Evolutionary conservation across 2,797 vertebrate genomes (phyloP).

Genomic region (Acipenser transmontanus): DNA sequence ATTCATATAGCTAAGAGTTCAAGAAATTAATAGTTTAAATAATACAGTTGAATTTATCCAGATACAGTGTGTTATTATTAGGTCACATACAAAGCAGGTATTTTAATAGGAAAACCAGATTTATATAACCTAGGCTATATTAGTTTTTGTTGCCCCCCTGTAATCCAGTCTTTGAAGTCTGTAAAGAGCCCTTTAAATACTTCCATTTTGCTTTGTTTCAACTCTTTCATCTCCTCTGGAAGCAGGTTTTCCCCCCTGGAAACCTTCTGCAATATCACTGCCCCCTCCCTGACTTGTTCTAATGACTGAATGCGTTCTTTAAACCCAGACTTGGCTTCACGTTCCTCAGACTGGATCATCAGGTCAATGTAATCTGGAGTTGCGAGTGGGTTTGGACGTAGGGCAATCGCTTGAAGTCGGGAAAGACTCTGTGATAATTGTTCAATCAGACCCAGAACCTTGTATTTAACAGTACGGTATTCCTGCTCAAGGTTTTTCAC

Average conservation of each 20-base stretch:
- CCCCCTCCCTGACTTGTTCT: neutral
- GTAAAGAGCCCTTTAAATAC: no score
- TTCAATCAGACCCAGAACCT: neutral
- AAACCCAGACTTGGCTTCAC: slow-evolving; percentile 6
- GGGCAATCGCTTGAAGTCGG: slow-evolving; percentile 13
- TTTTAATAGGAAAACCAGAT: no score
- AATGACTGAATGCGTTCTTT: slow-evolving; percentile 8
- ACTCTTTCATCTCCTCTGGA: neutral
- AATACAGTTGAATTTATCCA: no score
- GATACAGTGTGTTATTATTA: no score
- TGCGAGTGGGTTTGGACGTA: slow-evolving; percentile 8
- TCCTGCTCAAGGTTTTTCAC: neutral
- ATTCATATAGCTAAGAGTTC: no score
- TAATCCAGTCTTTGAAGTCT: no score
- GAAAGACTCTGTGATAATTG: neutral
- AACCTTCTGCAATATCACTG: slow-evolving; percentile 18
- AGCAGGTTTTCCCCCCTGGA: neutral
- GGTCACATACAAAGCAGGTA: no score
- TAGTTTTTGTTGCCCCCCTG: no score
- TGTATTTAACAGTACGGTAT: neutral
- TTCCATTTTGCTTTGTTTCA: no score
- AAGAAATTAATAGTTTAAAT: no score
- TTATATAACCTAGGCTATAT: no score
- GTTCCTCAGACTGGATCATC: slow-evolving; percentile 11
- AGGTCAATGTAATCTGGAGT: slow-evolving; percentile 19